These are phyloP conservation scores for Phrynocephalus guinanensis DNA, from an alignment of 2,797 vertebrate genomes.

Conservation along the genomic window DNA sequence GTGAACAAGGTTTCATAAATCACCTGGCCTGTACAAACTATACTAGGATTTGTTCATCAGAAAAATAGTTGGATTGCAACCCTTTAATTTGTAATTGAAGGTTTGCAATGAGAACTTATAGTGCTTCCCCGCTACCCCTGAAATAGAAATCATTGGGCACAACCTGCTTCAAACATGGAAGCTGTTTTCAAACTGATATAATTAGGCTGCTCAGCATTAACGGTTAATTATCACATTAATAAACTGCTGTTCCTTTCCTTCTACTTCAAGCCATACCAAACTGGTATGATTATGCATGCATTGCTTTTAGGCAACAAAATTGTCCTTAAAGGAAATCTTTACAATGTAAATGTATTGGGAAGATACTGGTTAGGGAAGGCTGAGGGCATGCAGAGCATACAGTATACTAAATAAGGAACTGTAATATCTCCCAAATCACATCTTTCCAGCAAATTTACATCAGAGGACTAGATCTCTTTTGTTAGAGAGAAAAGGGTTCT, in stretches of 20 bases:
- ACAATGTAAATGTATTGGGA: slow-evolving; percentile 84
- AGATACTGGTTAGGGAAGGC: slow-evolving; percentile 78
- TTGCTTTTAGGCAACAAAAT: slow-evolving; percentile 78
- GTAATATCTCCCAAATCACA: slow-evolving; percentile 78
- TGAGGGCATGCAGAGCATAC: slow-evolving; percentile 75
- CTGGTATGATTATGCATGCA: slow-evolving; percentile 75
- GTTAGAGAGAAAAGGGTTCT: slow-evolving; percentile 75
- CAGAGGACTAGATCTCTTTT: slow-evolving; percentile 76
- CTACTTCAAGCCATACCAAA: slow-evolving; percentile 70
- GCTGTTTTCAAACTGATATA: slow-evolving; percentile 79
- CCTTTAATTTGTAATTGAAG: slow-evolving; percentile 47
- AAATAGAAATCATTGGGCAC: slow-evolving; percentile 70
- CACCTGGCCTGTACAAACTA: no score
- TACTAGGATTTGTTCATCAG: slow-evolving; percentile 13
- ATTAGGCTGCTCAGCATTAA: slow-evolving; percentile 80
- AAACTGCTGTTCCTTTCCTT: slow-evolving; percentile 79
- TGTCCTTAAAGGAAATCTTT: slow-evolving; percentile 85
- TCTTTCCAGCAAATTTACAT: slow-evolving; percentile 77
- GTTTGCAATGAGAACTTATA: slow-evolving; percentile 62
- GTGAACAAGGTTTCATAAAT: no score
- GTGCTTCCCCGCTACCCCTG: slow-evolving; percentile 71
- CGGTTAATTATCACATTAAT: slow-evolving; percentile 85
- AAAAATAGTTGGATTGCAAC: slow-evolving; percentile 47
- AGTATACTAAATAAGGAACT: slow-evolving; percentile 76
- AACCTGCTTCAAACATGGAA: slow-evolving; percentile 74